A percentile compares a stretch with the other conserved stretches of the same genome.
Conservation (phyloP, 2,113 vertebrate genomes). For the Corythoichthys intestinalis region DNA sequence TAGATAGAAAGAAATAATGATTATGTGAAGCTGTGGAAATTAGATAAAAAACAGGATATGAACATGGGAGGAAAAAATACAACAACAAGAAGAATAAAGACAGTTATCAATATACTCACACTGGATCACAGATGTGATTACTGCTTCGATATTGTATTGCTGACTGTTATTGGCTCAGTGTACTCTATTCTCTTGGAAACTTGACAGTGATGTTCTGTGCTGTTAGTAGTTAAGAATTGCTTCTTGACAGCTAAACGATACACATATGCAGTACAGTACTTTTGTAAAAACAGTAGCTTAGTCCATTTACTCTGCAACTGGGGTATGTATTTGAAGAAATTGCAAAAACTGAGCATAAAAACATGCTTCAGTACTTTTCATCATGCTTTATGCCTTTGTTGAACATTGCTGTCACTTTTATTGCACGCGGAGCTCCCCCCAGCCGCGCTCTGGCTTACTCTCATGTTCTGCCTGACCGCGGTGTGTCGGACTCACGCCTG, state of each 20-base stretch:
- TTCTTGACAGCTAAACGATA: not conserved
- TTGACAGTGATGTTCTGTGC: not conserved
- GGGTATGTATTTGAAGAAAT: not conserved
- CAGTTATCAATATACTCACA: not conserved
- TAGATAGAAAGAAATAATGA: no score
- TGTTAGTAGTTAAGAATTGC: not conserved
- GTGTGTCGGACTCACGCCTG: constrained; percentile 46
- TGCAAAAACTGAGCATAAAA: not conserved
- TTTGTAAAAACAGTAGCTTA: not conserved
- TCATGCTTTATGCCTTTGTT: not conserved
- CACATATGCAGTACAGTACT: not conserved
- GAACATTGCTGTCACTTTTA: not conserved
- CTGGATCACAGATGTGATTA: not conserved
- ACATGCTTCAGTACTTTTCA: not conserved
- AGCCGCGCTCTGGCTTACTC: constrained; percentile 15
- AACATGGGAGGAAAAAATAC: no score
- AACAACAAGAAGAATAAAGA: not conserved
- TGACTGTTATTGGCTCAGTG: not conserved
- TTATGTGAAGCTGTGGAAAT: no score
- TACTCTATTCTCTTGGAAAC: not conserved
- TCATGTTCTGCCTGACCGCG: constrained; percentile 19
- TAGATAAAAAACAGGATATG: no score
- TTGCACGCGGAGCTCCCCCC: not conserved
- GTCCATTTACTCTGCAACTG: not conserved
- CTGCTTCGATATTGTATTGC: not conserved